Conservation (phyloP, 92 coral and sea anemone species). For the Porites lobata region DNA sequence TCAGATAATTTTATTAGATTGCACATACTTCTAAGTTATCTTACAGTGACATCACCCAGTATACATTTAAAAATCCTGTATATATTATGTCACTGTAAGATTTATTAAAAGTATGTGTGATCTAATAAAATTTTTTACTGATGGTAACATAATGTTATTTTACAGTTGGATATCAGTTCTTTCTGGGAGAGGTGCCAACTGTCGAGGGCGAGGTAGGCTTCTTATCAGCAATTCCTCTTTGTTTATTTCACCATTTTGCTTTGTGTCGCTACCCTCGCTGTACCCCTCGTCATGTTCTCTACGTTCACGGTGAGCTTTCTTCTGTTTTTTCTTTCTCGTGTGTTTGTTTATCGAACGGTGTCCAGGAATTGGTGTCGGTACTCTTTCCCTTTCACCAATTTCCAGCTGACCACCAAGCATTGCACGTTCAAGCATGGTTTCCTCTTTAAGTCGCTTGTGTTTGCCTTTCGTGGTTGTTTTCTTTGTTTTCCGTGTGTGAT, state of each 20-base stretch:
- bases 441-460: background rate
- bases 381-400: constrained; percentile 13
- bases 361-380: constrained; percentile 21
- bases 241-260: background rate
- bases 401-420: constrained; percentile 17
- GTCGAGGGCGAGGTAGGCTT: constrained; percentile 31
- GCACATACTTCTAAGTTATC: too few relatives aligned
- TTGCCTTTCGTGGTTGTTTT: constrained; percentile 1
- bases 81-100: too few relatives aligned
- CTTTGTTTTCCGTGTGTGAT: background rate
- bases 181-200: constrained; percentile 20
- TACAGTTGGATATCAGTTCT: background rate
- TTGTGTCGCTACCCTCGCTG: constrained; percentile 22
- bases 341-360: background rate
- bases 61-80: too few relatives aligned
- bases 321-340: constrained; percentile 14
- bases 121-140: too few relatives aligned
- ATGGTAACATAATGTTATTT: too few relatives aligned
- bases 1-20: too few relatives aligned
- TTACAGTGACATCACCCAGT: too few relatives aligned
- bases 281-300: constrained; percentile 25
- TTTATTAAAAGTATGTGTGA: too few relatives aligned
- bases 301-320: background rate
- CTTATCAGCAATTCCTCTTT: constrained; percentile 12
- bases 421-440: background rate